phyloP scores from a whole-genome alignment of 1,140 invertebrate genomes.

The Pseudomyrmex cubaensis region DNA sequence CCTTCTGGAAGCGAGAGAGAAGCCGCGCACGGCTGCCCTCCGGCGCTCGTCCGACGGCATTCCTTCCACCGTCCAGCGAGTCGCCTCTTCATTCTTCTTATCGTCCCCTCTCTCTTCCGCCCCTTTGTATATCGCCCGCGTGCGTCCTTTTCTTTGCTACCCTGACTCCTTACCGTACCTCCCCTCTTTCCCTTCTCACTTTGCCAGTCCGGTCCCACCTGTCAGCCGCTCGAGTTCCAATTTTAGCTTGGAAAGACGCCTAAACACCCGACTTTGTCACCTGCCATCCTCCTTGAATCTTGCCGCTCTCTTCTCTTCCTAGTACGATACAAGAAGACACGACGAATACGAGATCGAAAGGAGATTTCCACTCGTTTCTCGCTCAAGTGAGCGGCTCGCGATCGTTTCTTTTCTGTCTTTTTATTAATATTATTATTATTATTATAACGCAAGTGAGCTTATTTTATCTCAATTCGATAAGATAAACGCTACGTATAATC shows the following conservation, averaged over 20 bases:
- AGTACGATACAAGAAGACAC: slow-evolving; percentile 4
- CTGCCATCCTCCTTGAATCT: slow-evolving; percentile 72
- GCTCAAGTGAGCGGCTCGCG: background rate
- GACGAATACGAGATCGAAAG: slow-evolving; percentile 38
- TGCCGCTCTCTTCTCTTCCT: slow-evolving; percentile 3
- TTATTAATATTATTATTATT: too few relatives aligned
- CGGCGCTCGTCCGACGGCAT: slow-evolving; percentile 85
- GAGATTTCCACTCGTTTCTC: slow-evolving; percentile 7
- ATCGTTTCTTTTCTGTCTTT: slow-evolving; percentile 23
- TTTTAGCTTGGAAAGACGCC: slow-evolving; percentile 73
- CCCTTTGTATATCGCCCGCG: slow-evolving; percentile 69
- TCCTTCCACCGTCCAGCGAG: slow-evolving; percentile 77
- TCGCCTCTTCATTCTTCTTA: slow-evolving; percentile 81
- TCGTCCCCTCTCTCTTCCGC: slow-evolving; percentile 71
- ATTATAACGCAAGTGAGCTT: slow-evolving; percentile 11
- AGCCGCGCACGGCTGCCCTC: slow-evolving; percentile 76
- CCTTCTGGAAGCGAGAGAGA: slow-evolving; percentile 66
- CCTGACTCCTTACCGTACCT: slow-evolving; percentile 59
- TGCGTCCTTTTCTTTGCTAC: slow-evolving; percentile 64
- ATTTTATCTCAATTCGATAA: slow-evolving; percentile 6
- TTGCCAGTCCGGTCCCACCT: slow-evolving; percentile 32
- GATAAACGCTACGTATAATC: background rate
- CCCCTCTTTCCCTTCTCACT: slow-evolving; percentile 14
- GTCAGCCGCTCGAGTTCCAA: slow-evolving; percentile 68
- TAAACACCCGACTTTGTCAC: slow-evolving; percentile 82